phyloP scores from a whole-genome alignment of 2,888 invertebrate species.

The Melolontha melolontha region DNA sequence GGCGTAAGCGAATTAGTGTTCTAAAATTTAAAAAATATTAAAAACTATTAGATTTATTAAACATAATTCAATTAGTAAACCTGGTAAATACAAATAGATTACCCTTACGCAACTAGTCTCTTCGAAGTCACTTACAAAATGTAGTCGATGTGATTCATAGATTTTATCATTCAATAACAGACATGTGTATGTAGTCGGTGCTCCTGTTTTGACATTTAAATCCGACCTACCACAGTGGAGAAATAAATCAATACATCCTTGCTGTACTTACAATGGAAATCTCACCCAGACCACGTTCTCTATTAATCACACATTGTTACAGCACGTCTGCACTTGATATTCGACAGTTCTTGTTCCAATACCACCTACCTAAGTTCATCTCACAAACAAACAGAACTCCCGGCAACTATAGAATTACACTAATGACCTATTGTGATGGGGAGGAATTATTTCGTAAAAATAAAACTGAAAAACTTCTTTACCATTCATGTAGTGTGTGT shows the following conservation, averaged over 20 bases:
- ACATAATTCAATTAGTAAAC: too few relatives aligned
- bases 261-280: conserved; percentile 37
- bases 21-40: too few relatives aligned
- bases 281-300: conserved; percentile 31
- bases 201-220: conserved; percentile 36
- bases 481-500: neutral
- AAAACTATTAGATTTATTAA: too few relatives aligned
- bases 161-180: conserved; percentile 31
- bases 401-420: conserved; percentile 34
- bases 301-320: conserved; percentile 49
- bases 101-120: too few relatives aligned
- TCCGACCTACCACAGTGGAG: conserved; percentile 37
- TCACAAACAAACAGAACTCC: conserved; percentile 35
- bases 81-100: too few relatives aligned
- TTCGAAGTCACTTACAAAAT: too few relatives aligned
- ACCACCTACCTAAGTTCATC: conserved; percentile 37
- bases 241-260: conserved; percentile 38
- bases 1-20: too few relatives aligned
- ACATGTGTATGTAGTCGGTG: conserved; percentile 8
- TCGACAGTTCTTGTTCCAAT: conserved; percentile 47
- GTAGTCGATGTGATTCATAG: conserved; percentile 5
- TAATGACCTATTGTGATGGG: conserved; percentile 39
- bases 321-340: conserved; percentile 49
- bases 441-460: conserved; percentile 17
- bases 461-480: conserved; percentile 13